These are phyloP conservation scores for Rhipidura dahli DNA, from an alignment of 2,113 vertebrate species.

Conservation along the genomic window DNA sequence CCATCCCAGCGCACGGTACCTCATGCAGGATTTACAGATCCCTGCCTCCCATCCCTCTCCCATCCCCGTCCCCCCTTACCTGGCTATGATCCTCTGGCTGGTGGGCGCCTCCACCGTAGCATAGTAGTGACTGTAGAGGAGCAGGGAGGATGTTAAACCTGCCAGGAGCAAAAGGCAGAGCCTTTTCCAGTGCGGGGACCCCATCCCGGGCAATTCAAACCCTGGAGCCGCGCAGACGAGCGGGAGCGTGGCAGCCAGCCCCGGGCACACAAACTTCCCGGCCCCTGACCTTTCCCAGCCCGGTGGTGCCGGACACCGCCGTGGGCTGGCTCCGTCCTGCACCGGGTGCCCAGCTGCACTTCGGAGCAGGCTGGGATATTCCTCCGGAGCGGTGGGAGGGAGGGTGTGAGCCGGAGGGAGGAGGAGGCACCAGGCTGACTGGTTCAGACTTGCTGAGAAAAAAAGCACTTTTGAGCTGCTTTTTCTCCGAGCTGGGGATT, in stretches of 20 bases:
- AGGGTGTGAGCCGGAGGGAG: background rate
- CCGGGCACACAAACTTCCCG: background rate
- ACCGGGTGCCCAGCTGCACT: background rate
- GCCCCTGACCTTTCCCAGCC: too few relatives aligned
- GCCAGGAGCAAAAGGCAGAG: conserved; percentile 56
- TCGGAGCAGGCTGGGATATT: conserved; percentile 28
- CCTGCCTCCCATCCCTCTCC: background rate
- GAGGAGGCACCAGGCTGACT: conserved; percentile 41
- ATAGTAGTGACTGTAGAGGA: conserved; percentile 52
- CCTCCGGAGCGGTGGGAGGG: background rate
- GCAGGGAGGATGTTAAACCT: conserved; percentile 1
- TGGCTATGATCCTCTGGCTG: background rate
- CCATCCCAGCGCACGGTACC: background rate
- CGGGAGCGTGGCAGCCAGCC: background rate
- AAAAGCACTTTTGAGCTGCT: conserved; percentile 25
- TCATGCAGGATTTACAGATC: background rate
- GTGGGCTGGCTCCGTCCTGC: background rate
- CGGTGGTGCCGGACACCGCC: background rate
- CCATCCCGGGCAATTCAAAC: conserved; percentile 14
- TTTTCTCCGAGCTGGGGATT: background rate
- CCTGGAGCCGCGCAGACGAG: rapidly evolving
- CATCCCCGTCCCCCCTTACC: background rate
- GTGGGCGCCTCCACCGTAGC: background rate
- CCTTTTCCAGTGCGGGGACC: conserved; percentile 19
- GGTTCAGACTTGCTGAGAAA: conserved; percentile 37